phyloP scores from a whole-genome alignment of 2,113 vertebrate genomes.

The Salminus brasiliensis region DNA sequence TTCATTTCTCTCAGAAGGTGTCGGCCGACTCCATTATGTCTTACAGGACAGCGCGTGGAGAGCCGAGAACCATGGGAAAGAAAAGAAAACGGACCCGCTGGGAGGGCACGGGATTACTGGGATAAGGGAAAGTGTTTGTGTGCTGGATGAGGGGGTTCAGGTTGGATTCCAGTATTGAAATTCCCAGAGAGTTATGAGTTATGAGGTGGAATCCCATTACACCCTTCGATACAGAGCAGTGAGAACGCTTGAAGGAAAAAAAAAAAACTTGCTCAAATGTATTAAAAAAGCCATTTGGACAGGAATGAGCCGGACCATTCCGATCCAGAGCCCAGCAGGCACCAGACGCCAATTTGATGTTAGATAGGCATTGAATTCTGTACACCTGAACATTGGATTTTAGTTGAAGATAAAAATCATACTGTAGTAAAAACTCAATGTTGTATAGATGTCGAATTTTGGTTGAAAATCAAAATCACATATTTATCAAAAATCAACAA shows the following conservation, averaged over 20 bases:
- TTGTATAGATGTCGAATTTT: too few species aligned
- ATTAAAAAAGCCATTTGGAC: constrained; percentile 24
- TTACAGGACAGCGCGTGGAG: constrained; percentile 67
- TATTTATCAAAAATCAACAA: too few species aligned
- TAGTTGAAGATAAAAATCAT: too few species aligned
- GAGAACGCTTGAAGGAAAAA: constrained; percentile 18
- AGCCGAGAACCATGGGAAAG: constrained; percentile 70
- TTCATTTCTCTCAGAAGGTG: constrained; percentile 65
- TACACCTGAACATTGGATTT: too few species aligned
- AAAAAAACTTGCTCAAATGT: not conserved
- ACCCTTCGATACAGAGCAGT: constrained; percentile 2
- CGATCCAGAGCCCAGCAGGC: too few species aligned
- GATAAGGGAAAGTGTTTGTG: constrained; percentile 46
- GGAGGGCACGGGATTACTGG: constrained; percentile 68
- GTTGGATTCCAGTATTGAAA: constrained; percentile 18
- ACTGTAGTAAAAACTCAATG: too few species aligned
- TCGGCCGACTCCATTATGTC: constrained; percentile 62
- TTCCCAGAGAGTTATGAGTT: constrained; percentile 34
- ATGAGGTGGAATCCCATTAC: constrained; percentile 33
- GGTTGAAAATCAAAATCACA: too few species aligned
- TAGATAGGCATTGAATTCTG: too few species aligned
- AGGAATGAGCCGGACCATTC: not conserved
- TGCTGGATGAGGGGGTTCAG: constrained; percentile 3
- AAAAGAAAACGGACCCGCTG: constrained; percentile 54
- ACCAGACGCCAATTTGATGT: too few species aligned